Evolutionary conservation across 1,140 invertebrate genomes (phyloP), one percentile per base, ranked within the genome.

Genomic region (Drosophila paulistorum): DNA sequence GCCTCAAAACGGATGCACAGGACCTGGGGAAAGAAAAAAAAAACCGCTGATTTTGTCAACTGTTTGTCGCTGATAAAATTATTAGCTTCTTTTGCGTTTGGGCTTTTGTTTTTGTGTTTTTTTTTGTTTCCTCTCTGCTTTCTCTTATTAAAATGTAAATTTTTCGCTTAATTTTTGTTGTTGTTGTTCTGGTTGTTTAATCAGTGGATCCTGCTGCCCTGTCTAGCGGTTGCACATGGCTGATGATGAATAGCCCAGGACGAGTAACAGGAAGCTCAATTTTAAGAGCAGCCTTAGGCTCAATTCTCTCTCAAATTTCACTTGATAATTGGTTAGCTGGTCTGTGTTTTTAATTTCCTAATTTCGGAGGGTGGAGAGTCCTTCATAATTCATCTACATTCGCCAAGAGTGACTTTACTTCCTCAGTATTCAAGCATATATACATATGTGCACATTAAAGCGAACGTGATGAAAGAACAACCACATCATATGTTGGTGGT

Each of bases 61-160:
- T 91, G 89, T 89, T 91, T 78, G 74, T 74, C 72, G 71, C 85
- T 91, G 90, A 91, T 91, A 91, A 91, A 91, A 91, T 91, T 91
- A 91, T 91, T 91, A 91, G 84, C 84, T 71, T 79, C 63, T 70
- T 70, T 72, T 39, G 37, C 37, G 37, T 39, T 76, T 86, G 82
- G 83, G 14, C 41, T 42, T 42, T 42, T 14, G n/a, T 45, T 45
- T 45, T n/a, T n/a, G n/a, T n/a, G n/a, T n/a, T n/a, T 51, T 51
- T 51, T 9, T 51, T 51, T 20, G 9, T 48, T 20, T 3, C 17
- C 9, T 87, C 30, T 30, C 30, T 30, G 5, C 30, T 74, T 80
- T 45, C 30, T 14, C 30, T 41, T 90, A 87, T 87, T 89, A 81
- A 87, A 90, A 87, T 87, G 84, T 85, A 85, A 87, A 87, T 87